phyloP scores from a whole-genome alignment of 1,140 invertebrate genomes.

The Dreissena polymorpha region DNA sequence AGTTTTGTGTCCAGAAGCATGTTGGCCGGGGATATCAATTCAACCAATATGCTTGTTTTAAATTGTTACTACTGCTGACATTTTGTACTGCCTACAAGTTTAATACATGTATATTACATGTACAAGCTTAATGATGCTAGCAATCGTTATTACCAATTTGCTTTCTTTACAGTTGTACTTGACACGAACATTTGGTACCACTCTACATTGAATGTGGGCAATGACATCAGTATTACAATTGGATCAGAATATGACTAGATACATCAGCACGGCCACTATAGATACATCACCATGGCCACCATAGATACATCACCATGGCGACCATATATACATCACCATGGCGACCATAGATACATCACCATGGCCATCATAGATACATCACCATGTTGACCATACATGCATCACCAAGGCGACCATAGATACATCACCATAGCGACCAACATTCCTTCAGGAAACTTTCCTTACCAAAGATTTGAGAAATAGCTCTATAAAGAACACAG shows the following conservation, averaged over 20 bases:
- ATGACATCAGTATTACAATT: slow-evolving; percentile 95
- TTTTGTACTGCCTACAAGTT: too few relatives aligned
- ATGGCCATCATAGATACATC: neutral
- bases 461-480: too few relatives aligned
- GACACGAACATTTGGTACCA: slow-evolving; percentile 98
- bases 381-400: neutral
- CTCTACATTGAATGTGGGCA: slow-evolving; percentile 91
- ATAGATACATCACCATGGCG: neutral
- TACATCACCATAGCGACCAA: neutral
- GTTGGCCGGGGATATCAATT: too few relatives aligned
- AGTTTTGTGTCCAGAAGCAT: too few relatives aligned
- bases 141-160: neutral
- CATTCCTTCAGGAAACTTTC: neutral
- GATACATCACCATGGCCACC: neutral
- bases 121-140: too few relatives aligned
- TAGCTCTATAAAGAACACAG: too few relatives aligned
- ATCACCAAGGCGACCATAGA: neutral
- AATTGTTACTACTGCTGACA: too few relatives aligned
- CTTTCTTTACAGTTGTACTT: slow-evolving; percentile 80
- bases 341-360: neutral
- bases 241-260: slow-evolving; percentile 95
- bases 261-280: too few relatives aligned
- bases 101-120: too few relatives aligned
- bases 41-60: too few relatives aligned
- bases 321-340: neutral